Evolutionary conservation across 2,113 vertebrate species (phyloP).

Genomic region (Peromyscus californicus): DNA sequence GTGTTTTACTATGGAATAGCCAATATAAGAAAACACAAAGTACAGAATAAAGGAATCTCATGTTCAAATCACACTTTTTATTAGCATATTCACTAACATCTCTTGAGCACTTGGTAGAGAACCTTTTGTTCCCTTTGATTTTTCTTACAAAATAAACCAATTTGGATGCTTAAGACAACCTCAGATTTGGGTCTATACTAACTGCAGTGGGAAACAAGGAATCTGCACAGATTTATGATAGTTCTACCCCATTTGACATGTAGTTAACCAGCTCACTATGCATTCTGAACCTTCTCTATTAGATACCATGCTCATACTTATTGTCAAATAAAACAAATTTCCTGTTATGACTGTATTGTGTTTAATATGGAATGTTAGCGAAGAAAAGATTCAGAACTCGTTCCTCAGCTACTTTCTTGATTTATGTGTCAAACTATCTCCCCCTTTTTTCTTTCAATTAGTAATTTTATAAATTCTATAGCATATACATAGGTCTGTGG

Average conservation of each 20-base stretch:
- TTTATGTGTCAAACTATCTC: background rate
- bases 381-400: background rate
- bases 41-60: background rate
- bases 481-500: background rate
- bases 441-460: background rate
- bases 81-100: background rate
- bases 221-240: background rate
- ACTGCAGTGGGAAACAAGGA: background rate
- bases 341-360: background rate
- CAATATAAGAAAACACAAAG: background rate
- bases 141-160: slow-evolving; percentile 37
- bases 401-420: slow-evolving; percentile 6
- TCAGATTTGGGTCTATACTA: background rate
- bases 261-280: background rate
- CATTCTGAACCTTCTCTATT: slow-evolving; percentile 8
- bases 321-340: slow-evolving; percentile 10
- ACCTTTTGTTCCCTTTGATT: background rate
- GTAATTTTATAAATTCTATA: background rate
- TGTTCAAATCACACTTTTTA: background rate
- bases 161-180: background rate
- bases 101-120: background rate
- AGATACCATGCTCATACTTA: background rate
- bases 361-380: background rate
- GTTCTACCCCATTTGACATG: background rate
- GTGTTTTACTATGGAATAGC: background rate